Evolutionary conservation across 1,140 invertebrate genomes (phyloP).

Genomic region (Drosophila asahinai): DNA sequence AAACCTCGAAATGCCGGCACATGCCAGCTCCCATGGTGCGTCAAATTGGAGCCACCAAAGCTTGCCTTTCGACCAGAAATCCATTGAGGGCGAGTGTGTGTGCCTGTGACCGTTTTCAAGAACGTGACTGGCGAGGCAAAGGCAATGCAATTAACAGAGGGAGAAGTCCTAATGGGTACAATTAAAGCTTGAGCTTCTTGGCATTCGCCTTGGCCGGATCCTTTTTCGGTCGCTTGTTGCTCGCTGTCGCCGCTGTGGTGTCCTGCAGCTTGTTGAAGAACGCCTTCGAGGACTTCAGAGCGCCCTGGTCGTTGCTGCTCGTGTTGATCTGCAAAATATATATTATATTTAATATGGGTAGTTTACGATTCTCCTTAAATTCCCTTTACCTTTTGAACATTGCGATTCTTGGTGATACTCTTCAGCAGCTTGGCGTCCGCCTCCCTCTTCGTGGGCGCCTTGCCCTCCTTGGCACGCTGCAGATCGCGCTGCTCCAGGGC

Average conservation of each 20-base stretch:
- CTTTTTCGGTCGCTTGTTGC: slow-evolving; percentile 62
- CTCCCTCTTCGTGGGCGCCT: slow-evolving; percentile 87
- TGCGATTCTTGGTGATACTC: slow-evolving; percentile 88
- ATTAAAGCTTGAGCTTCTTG: slow-evolving; percentile 75
- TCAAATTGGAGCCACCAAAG: slow-evolving; percentile 48
- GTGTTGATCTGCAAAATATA: slow-evolving; percentile 83
- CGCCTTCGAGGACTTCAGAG: slow-evolving; percentile 91
- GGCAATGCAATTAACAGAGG: slow-evolving; percentile 54
- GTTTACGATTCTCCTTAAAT: not conserved
- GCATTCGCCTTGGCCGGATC: slow-evolving; percentile 59
- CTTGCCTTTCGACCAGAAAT: slow-evolving; percentile 18
- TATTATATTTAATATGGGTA: not conserved
- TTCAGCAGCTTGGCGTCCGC: slow-evolving; percentile 86
- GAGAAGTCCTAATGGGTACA: slow-evolving; percentile 41
- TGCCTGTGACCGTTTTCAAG: slow-evolving; percentile 34
- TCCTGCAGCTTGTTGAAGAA: slow-evolving; percentile 94
- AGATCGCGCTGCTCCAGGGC: slow-evolving; percentile 86
- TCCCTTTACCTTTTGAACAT: slow-evolving; percentile 87
- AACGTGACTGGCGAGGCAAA: slow-evolving; percentile 61
- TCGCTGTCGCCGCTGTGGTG: slow-evolving; percentile 84
- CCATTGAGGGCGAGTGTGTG: slow-evolving; percentile 9
- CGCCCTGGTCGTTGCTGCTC: slow-evolving; percentile 83
- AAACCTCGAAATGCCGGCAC: slow-evolving; percentile 25
- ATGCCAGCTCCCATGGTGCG: slow-evolving; percentile 63
- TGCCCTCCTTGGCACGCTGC: slow-evolving; percentile 85